A percentile compares a stretch with the other conserved stretches of the same genome.
These are phyloP conservation scores for Corbicula japonica DNA, from an alignment of 2,888 invertebrate species.

Conservation along the genomic window DNA sequence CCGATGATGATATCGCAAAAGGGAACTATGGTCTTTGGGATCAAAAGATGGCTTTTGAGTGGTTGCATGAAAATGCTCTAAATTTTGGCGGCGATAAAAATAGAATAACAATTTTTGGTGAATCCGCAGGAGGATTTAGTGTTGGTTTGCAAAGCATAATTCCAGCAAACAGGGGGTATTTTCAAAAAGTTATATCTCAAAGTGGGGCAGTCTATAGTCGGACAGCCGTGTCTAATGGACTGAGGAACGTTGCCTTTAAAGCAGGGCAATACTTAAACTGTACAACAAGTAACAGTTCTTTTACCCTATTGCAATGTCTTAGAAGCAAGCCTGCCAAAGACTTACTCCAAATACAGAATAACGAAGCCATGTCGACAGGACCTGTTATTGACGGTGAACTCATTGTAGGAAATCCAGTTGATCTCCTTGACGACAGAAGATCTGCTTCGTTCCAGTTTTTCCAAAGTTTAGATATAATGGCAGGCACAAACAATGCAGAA, in stretches of 20 bases:
- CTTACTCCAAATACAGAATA: constrained; percentile 37
- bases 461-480: constrained; percentile 63
- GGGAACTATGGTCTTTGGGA: constrained; percentile 76
- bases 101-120: constrained; percentile 70
- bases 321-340: constrained; percentile 33
- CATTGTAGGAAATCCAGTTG: constrained; percentile 40
- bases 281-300: constrained; percentile 2
- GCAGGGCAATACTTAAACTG: constrained; percentile 56
- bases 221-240: constrained; percentile 50
- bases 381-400: constrained; percentile 66
- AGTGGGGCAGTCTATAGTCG: constrained; percentile 91
- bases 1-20: constrained; percentile 50
- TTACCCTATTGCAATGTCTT: constrained; percentile 42
- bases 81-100: constrained; percentile 73
- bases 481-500: constrained; percentile 68
- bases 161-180: constrained; percentile 61
- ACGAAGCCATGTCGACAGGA: constrained; percentile 26
- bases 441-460: constrained; percentile 56
- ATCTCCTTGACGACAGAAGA: constrained; percentile 35
- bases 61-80: constrained; percentile 71
- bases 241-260: constrained; percentile 38
- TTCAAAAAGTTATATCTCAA: constrained; percentile 71
- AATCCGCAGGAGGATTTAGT: constrained; percentile 73
- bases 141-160: constrained; percentile 67
- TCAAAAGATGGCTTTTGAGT: constrained; percentile 71